A percentile compares a stretch with the other conserved stretches of the same genome.
Evolutionary conservation across 2,888 invertebrate species (phyloP).

Genomic region (Antitype chi): DNA sequence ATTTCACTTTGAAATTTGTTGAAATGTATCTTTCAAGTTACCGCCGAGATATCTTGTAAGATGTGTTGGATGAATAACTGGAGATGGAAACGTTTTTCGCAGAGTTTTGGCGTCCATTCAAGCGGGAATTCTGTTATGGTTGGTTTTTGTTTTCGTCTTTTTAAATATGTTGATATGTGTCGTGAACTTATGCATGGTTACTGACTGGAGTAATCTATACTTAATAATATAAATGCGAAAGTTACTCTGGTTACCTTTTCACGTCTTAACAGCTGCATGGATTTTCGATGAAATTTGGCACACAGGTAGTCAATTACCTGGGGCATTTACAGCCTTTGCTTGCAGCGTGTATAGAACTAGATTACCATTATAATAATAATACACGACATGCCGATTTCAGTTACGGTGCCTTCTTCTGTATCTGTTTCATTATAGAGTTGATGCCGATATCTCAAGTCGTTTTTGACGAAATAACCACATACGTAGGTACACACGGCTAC

Average conservation of each 20-base stretch:
- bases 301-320: no score
- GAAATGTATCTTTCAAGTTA: constrained; percentile 67
- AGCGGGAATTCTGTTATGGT: background rate
- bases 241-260: no score
- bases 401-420: no score
- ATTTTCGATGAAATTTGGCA: no score
- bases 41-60: constrained; percentile 55
- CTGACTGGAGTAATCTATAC: background rate
- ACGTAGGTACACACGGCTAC: no score
- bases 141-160: constrained; percentile 10
- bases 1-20: constrained; percentile 71
- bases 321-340: background rate
- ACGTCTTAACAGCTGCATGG: no score
- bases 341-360: background rate
- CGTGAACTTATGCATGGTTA: background rate
- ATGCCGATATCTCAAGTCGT: background rate
- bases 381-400: no score
- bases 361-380: background rate
- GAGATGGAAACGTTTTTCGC: constrained; percentile 30
- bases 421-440: background rate
- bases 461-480: background rate
- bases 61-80: constrained; percentile 49
- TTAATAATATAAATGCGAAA: no score
- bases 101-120: constrained; percentile 30
- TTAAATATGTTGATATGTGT: background rate